Base-by-base conservation (phyloP, 2,113 vertebrate genomes). In the Murina feae region DNA sequence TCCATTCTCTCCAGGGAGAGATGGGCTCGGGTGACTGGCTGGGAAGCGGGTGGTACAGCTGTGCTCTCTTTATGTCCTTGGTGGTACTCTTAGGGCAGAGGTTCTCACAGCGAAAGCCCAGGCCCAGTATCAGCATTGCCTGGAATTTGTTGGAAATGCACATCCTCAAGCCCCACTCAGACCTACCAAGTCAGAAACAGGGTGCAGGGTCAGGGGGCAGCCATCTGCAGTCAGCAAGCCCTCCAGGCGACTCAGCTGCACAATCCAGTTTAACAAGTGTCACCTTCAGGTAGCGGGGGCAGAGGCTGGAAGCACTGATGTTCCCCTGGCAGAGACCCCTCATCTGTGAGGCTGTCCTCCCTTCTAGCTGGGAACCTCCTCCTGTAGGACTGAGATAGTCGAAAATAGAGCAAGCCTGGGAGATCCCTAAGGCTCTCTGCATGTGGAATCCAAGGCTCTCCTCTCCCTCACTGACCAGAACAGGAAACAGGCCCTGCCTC, bases 151-250 rank as follows among this genome's bases (percentile, higher is more conserved):
- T 78, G 60, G 49, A 91, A 94, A 91, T 42, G 65, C 17, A 23
- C 42, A 39, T 55, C 79, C 47, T 78, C 68, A 39, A 72, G 37
- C 30, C 28, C 49, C 35, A 53, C 39, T 63, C 44, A 83, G 55
- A 84, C 6, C 65, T 39, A 17, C 9, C 51, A 13, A 68, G 53
- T 78, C 35, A 90, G 72, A 72, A 83, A 51, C n/a, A 39, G 35
- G 17, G 25, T 32, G 3, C 0, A 8, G 4, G 14, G 28, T 0
- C 4, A 13, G 14, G 12, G 14, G 2, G 25, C 4, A 39, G 60
- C 30, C 32, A 11, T 20, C 79, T 47, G 10, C 32, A 12, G 68
- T 37, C 30, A 86, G 39, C 42, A 71, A n/a, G 14, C 28, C 60
- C n/a, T 84, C 79, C 44, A 28, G 32, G 81, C 35, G 35, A 93